Conservation (phyloP, 2,797 vertebrate species). For the Pseudochirops corinnae region DNA sequence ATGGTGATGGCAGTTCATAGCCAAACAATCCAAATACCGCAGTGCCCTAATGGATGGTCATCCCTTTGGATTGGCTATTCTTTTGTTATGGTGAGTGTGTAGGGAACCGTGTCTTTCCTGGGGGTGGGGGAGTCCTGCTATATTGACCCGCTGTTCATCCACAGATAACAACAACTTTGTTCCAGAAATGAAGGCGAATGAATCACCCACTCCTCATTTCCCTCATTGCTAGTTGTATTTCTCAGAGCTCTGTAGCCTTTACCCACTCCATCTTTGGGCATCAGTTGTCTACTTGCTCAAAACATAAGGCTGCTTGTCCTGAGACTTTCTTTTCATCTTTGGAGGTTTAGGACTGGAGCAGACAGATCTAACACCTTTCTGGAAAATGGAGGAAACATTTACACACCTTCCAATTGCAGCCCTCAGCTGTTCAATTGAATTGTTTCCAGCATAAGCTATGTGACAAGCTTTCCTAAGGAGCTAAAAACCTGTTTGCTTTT, state of each 20-base stretch:
- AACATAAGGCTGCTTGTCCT: too few relatives aligned
- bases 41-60: conserved; percentile 90
- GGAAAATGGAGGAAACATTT: neutral
- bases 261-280: neutral
- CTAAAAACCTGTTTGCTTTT: neutral
- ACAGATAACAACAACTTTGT: fast-evolving
- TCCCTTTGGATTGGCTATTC: conserved; percentile 96
- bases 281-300: neutral
- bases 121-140: neutral
- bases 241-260: too few relatives aligned
- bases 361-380: too few relatives aligned
- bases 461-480: neutral
- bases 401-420: neutral
- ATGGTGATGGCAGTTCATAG: conserved; percentile 95
- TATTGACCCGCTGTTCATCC: neutral
- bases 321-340: neutral
- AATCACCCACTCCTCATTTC: neutral
- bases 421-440: neutral
- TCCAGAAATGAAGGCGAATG: neutral
- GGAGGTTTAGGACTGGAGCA: neutral
- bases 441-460: neutral
- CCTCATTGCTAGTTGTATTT: too few relatives aligned
- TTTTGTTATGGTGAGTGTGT: conserved; percentile 91
- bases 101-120: fast-evolving
- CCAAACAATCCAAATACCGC: conserved; percentile 92